phyloP scores from a whole-genome alignment of 2,888 invertebrate species.

The Lithodes maja region DNA sequence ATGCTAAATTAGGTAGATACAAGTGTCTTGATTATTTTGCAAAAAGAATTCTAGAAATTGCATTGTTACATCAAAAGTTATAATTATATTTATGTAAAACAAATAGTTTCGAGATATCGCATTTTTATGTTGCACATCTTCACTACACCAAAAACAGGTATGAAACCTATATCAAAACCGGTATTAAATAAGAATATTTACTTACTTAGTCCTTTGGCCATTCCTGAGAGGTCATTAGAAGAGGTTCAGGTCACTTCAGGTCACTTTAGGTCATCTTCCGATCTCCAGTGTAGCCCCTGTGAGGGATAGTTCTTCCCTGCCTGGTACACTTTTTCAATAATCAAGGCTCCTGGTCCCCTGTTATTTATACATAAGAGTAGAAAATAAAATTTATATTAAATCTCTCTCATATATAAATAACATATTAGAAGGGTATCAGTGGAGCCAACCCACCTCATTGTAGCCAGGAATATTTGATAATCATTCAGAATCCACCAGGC shows the following conservation, averaged over 20 bases:
- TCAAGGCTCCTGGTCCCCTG: constrained; percentile 46
- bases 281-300: constrained; percentile 20
- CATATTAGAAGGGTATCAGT: constrained; percentile 37
- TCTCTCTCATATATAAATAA: constrained; percentile 18
- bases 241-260: constrained; percentile 15
- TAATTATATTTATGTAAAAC: constrained; percentile 6
- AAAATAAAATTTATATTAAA: constrained; percentile 14
- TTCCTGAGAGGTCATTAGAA: constrained; percentile 6
- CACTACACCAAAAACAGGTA: constrained; percentile 15
- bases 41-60: too few species aligned
- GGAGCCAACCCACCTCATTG: constrained; percentile 45
- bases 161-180: background rate
- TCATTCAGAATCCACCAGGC: constrained; percentile 14
- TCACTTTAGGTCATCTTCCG: constrained; percentile 14
- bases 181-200: constrained; percentile 32
- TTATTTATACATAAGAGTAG: constrained; percentile 2
- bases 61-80: too few species aligned
- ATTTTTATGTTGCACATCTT: constrained; percentile 24
- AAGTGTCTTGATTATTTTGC: too few species aligned
- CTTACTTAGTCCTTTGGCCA: constrained; percentile 24
- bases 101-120: constrained; percentile 23
- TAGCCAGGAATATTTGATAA: constrained; percentile 10
- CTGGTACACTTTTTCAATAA: constrained; percentile 16
- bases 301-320: constrained; percentile 13
- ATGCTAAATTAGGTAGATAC: too few species aligned